Conservation (phyloP, 1,140 invertebrate genomes). For the Goniozus legneri region DNA sequence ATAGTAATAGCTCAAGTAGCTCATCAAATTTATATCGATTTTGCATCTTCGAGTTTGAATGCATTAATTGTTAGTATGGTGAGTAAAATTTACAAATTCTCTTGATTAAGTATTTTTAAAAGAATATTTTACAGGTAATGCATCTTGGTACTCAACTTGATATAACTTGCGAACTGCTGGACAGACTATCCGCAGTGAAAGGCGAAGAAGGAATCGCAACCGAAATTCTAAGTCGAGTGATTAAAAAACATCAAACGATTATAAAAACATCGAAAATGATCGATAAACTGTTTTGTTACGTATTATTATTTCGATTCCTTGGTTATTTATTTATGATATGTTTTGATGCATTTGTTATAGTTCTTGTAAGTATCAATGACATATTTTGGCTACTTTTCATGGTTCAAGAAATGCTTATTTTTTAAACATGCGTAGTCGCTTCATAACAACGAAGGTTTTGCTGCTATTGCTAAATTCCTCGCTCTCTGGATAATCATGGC, state of each 20-base stretch:
- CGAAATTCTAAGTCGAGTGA: slow-evolving; percentile 1
- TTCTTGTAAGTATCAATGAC: slow-evolving; percentile 14
- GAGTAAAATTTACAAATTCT: slow-evolving; percentile 7
- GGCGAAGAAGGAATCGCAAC: background rate
- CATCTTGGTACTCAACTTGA: slow-evolving; percentile 20
- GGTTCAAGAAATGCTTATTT: too few relatives aligned
- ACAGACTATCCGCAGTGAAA: background rate
- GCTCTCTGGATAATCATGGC: background rate
- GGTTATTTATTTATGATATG: slow-evolving; percentile 16
- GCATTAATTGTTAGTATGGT: slow-evolving; percentile 7
- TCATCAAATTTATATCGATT: background rate
- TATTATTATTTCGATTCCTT: slow-evolving; percentile 15
- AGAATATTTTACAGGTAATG: slow-evolving; percentile 9
- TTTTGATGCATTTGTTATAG: slow-evolving; percentile 16
- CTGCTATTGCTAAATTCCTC: background rate
- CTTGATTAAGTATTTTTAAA: too few relatives aligned
- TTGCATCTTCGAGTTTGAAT: slow-evolving; percentile 1
- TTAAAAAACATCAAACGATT: slow-evolving; percentile 13
- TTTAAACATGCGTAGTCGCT: background rate
- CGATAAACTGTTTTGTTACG: slow-evolving; percentile 16
- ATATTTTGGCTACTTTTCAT: too few relatives aligned
- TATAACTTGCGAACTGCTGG: slow-evolving; percentile 12
- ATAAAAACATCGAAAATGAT: slow-evolving; percentile 12
- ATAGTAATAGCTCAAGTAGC: slow-evolving; percentile 3
- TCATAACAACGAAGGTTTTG: background rate